Conservation (phyloP, 2,113 vertebrate genomes). For the Suncus etruscus region DNA sequence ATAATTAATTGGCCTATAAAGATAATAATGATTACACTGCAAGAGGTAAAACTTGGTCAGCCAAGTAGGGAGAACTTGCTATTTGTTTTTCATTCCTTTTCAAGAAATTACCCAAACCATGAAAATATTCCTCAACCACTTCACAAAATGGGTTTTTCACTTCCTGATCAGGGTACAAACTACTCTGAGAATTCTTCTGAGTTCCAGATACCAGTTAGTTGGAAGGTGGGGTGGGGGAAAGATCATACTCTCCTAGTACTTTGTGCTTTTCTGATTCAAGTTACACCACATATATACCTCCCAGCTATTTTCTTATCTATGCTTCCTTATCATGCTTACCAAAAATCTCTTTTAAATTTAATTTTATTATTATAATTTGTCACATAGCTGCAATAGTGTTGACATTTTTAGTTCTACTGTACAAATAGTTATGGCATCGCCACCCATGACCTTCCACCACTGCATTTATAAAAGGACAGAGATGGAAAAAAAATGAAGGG, state of each 20-base stretch:
- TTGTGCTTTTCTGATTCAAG: no score
- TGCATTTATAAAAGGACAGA: no score
- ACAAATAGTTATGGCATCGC: no score
- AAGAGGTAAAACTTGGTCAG: neutral
- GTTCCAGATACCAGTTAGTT: neutral
- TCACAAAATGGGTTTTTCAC: neutral
- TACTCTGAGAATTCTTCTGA: neutral
- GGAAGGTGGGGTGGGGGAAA: neutral
- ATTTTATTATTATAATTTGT: no score
- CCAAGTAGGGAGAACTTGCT: neutral
- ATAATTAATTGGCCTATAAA: neutral
- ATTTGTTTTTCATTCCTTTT: neutral
- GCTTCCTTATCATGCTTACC: neutral
- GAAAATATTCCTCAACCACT: neutral
- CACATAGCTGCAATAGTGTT: no score
- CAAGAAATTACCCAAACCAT: conserved; percentile 4
- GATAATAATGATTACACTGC: neutral
- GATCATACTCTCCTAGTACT: neutral
- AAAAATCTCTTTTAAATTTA: neutral
- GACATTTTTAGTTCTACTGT: no score
- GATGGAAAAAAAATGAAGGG: no score
- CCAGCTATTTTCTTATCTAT: neutral
- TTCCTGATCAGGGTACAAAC: neutral
- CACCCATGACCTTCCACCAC: no score
- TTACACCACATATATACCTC: neutral